Conservation (phyloP, 2,113 vertebrate genomes). For the Psilopogon haemacephalus region DNA sequence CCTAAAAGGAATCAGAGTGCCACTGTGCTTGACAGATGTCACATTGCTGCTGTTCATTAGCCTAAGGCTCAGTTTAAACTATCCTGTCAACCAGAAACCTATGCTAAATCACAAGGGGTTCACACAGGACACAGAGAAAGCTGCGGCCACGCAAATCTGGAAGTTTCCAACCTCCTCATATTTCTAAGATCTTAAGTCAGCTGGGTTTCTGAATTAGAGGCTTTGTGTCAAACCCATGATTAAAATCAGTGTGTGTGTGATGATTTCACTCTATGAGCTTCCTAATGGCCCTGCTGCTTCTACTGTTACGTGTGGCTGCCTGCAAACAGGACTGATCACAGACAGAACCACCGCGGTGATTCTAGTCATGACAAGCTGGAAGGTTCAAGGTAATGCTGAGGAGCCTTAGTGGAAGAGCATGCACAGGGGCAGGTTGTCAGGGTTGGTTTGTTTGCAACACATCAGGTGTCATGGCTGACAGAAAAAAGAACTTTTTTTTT, state of each 20-base stretch:
- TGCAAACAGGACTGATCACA: not conserved
- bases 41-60: not conserved
- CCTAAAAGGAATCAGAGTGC: not conserved
- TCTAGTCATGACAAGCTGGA: not conserved
- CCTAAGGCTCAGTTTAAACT: not conserved
- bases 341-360: not conserved
- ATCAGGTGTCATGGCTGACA: not conserved
- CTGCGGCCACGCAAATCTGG: not conserved
- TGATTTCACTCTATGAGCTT: constrained; percentile 4
- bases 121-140: not conserved
- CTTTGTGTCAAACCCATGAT: not conserved
- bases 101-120: not conserved
- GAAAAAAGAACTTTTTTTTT: not conserved
- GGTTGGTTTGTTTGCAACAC: not conserved
- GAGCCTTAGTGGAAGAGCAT: not conserved
- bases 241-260: not conserved
- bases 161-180: not conserved
- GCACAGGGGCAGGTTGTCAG: not conserved
- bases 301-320: not conserved
- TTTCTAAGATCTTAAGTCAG: not conserved
- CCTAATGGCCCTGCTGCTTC: not conserved
- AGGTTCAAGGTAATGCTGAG: not conserved
- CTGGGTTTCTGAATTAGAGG: not conserved
- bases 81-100: not conserved
- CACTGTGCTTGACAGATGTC: not conserved